These are phyloP conservation scores for Hirtodrosophila cameraria DNA, from an alignment of 2,888 invertebrate species.

Conservation along the genomic window DNA sequence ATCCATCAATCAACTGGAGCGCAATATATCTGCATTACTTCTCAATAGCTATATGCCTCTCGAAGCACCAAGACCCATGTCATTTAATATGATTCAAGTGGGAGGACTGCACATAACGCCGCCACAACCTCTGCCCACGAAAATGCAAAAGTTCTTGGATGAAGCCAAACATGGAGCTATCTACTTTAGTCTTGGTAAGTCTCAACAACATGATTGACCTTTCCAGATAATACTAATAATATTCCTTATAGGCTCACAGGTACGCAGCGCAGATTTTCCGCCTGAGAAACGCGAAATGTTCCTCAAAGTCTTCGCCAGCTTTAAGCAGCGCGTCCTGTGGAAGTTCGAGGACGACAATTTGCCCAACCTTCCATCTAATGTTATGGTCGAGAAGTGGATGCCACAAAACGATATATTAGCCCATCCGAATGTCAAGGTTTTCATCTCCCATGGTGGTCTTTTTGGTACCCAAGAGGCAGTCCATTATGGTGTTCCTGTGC, in stretches of 20 bases:
- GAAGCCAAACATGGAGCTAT: slow-evolving; percentile 82
- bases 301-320: slow-evolving; percentile 78
- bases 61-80: slow-evolving; percentile 81
- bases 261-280: slow-evolving; percentile 81
- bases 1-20: slow-evolving; percentile 82
- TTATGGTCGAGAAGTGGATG: slow-evolving; percentile 84
- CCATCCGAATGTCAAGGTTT: slow-evolving; percentile 83
- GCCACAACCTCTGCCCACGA: slow-evolving; percentile 65
- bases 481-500: slow-evolving; percentile 81
- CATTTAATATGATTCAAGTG: slow-evolving; percentile 84
- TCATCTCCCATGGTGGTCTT: slow-evolving; percentile 83
- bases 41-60: slow-evolving; percentile 84
- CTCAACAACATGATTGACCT: rapidly evolving
- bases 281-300: slow-evolving; percentile 79
- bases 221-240: rapidly evolving
- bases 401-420: slow-evolving; percentile 85
- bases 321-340: slow-evolving; percentile 84
- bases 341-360: slow-evolving; percentile 83
- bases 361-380: slow-evolving; percentile 80
- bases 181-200: slow-evolving; percentile 83
- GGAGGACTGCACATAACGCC: slow-evolving; percentile 85
- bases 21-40: slow-evolving; percentile 84
- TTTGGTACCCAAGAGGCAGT: slow-evolving; percentile 83
- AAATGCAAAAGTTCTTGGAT: slow-evolving; percentile 82
- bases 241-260: slow-evolving; percentile 79